Percentiles rank a stretch among this genome's conserved stretches.
Conservation (phyloP, 1,140 invertebrate genomes). For the Drosophila pandora region DNA sequence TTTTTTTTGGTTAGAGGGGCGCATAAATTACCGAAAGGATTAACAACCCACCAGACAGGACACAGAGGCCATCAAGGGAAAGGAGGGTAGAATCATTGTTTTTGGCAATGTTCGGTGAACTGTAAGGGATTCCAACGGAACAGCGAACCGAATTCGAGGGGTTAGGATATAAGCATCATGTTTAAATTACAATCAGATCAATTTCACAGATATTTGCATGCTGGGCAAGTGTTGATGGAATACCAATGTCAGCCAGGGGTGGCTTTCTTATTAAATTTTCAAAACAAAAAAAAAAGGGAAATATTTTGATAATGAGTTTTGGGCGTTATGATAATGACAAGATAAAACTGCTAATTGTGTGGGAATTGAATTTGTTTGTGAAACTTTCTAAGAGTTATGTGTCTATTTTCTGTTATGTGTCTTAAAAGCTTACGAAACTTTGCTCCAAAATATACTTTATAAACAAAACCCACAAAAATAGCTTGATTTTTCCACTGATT, state of each 20-base stretch:
- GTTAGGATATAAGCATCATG: constrained; percentile 29
- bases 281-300: background rate
- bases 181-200: constrained; percentile 80
- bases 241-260: constrained; percentile 42
- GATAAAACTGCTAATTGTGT: background rate
- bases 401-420: too few relatives aligned
- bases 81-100: constrained; percentile 51
- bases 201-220: constrained; percentile 80
- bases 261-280: constrained; percentile 45
- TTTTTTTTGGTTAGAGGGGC: constrained; percentile 40
- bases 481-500: constrained; percentile 35
- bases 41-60: constrained; percentile 61
- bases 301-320: constrained; percentile 1
- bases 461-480: constrained; percentile 7
- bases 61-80: constrained; percentile 60
- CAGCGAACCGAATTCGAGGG: constrained; percentile 5
- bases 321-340: background rate
- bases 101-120: constrained; percentile 63
- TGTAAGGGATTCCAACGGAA: constrained; percentile 63
- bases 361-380: background rate
- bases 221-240: constrained; percentile 63
- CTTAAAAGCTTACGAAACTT: too few relatives aligned
- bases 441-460: too few relatives aligned
- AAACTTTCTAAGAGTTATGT: too few relatives aligned
- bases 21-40: constrained; percentile 80